Evolutionary conservation across 2,797 vertebrate genomes (phyloP).

Genomic region (Emys orbicularis): DNA sequence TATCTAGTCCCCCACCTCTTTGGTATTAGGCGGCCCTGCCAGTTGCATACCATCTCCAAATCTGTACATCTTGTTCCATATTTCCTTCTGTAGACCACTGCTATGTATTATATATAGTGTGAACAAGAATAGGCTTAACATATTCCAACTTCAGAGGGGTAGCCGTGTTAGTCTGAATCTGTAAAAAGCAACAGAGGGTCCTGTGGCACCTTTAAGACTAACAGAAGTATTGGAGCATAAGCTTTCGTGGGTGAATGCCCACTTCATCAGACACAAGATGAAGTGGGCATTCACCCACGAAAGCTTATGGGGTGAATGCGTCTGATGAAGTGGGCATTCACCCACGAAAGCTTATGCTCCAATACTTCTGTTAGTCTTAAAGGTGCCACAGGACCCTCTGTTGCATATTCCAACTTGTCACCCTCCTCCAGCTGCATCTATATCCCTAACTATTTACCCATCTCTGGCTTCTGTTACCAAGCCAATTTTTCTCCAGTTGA

Average conservation of each 20-base stretch:
- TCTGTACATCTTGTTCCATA: conserved; percentile 69
- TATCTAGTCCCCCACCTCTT: conserved; percentile 24
- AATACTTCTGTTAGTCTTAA: too few species aligned
- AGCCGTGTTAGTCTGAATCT: too few species aligned
- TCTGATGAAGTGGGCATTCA: too few species aligned
- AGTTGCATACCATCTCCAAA: conserved; percentile 66
- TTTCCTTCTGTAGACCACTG: conserved; percentile 65
- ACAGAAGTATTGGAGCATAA: too few species aligned
- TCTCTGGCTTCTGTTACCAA: conserved; percentile 45
- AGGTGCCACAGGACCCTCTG: too few species aligned
- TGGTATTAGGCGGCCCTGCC: conserved; percentile 69
- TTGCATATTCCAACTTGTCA: conserved; percentile 63
- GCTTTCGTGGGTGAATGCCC: too few species aligned
- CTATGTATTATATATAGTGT: conserved; percentile 66
- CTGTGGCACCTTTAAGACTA: too few species aligned
- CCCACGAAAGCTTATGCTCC: too few species aligned
- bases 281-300: too few species aligned
- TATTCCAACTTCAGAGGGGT: conserved; percentile 39
- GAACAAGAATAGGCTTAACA: conserved; percentile 56
- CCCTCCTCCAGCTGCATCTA: conserved; percentile 44
- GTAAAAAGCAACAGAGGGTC: too few species aligned
- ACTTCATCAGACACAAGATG: too few species aligned
- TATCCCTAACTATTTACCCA: conserved; percentile 47
- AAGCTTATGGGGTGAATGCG: too few species aligned
- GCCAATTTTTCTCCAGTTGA: not conserved